These are phyloP conservation scores for Plumapathes pennacea DNA, from an alignment of 92 coral and sea anemone species.

Conservation along the genomic window DNA sequence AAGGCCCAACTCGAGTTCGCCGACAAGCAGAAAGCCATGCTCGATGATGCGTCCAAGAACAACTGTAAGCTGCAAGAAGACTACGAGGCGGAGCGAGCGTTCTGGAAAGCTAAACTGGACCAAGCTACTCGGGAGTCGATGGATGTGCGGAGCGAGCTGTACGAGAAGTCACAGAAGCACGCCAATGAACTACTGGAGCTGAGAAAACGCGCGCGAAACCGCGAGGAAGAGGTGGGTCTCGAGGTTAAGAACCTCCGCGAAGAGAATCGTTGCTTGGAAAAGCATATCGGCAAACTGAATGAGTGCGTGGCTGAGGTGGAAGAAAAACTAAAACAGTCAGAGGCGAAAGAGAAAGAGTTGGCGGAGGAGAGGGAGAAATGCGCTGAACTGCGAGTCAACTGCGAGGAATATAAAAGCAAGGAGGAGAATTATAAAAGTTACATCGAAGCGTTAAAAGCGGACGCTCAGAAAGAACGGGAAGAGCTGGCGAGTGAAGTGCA, in stretches of 20 bases:
- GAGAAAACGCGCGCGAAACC: conserved; percentile 46
- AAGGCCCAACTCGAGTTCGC: conserved; percentile 42
- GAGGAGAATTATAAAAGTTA: background rate
- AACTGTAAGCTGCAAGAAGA: conserved; percentile 46
- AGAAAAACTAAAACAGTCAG: conserved; percentile 26
- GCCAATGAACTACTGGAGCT: conserved; percentile 66
- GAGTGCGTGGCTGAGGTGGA: conserved; percentile 47
- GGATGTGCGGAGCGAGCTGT: conserved; percentile 56
- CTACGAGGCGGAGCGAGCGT: conserved; percentile 53
- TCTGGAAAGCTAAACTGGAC: conserved; percentile 71
- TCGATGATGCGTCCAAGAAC: conserved; percentile 65
- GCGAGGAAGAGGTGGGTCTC: conserved; percentile 51
- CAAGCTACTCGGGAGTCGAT: conserved; percentile 53
- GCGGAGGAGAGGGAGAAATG: conserved; percentile 9
- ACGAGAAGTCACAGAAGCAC: conserved; percentile 62
- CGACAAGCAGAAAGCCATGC: conserved; percentile 50
- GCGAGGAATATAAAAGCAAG: conserved; percentile 5
- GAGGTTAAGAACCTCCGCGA: conserved; percentile 56
- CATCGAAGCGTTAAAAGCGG: background rate
- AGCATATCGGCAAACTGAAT: conserved; percentile 51
- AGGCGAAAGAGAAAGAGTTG: conserved; percentile 16
- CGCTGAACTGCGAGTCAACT: conserved; percentile 11
- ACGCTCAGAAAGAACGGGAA: conserved; percentile 16
- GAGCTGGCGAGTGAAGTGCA: no score
- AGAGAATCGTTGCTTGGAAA: conserved; percentile 33